phyloP scores from a whole-genome alignment of 2,113 vertebrate genomes.

The Hyaena hyaena region DNA sequence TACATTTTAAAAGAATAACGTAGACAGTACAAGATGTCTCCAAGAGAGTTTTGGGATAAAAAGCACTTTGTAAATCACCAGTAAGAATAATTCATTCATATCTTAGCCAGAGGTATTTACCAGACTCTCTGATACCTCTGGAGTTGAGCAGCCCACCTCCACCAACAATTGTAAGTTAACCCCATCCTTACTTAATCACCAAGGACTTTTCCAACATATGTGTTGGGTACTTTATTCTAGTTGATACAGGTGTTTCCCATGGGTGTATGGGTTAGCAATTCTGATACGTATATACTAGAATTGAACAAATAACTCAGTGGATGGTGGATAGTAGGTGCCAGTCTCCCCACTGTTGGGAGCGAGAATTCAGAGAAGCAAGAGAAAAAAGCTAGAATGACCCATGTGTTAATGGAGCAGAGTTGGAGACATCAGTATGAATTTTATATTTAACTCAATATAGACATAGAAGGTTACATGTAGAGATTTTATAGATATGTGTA shows the following conservation, averaged over 20 bases:
- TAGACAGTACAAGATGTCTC: too few species aligned
- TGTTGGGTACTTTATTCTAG: not conserved
- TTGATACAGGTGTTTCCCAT: not conserved
- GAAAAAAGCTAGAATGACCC: too few species aligned
- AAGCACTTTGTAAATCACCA: not conserved
- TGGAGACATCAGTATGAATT: too few species aligned
- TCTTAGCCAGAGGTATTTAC: not conserved
- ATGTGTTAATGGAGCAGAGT: not conserved
- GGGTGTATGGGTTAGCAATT: not conserved
- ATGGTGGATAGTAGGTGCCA: not conserved
- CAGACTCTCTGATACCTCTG: not conserved
- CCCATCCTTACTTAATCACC: not conserved
- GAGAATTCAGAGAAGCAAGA: not conserved
- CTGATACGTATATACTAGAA: not conserved
- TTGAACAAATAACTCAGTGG: not conserved
- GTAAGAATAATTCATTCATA: not conserved
- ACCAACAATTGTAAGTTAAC: not conserved
- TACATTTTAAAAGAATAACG: not conserved
- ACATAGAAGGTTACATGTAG: not conserved
- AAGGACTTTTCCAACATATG: rapidly evolving
- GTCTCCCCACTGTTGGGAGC: not conserved
- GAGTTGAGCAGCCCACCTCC: not conserved
- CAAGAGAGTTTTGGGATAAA: not conserved
- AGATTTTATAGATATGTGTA: not conserved
- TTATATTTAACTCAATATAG: too few species aligned